A percentile compares a stretch with the other conserved stretches of the same genome.
Conservation (phyloP, 2,797 vertebrate genomes). For the Hyperoplus immaculatus region DNA sequence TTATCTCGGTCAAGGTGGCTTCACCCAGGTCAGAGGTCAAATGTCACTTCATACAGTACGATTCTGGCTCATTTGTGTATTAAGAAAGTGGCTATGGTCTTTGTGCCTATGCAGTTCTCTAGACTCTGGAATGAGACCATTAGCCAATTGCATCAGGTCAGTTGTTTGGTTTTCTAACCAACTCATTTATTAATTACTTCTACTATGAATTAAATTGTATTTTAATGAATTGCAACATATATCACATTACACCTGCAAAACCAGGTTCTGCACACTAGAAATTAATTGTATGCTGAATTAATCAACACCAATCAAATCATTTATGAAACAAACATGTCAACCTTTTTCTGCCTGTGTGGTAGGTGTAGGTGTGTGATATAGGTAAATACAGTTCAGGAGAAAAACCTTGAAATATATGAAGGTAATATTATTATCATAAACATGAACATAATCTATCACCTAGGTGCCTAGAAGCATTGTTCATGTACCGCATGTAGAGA, state of each 20-base stretch:
- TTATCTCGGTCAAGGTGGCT: background rate
- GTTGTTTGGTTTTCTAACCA: background rate
- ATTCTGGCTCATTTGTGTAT: background rate
- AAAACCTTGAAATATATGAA: background rate
- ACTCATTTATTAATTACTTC: background rate
- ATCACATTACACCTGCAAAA: background rate
- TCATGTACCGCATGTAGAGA: slow-evolving; percentile 45
- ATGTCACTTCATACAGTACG: background rate
- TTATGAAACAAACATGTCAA: background rate
- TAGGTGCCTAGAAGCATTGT: slow-evolving; percentile 29
- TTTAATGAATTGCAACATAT: background rate
- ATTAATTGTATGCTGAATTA: background rate
- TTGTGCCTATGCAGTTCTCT: background rate
- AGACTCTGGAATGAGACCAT: background rate
- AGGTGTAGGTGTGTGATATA: background rate
- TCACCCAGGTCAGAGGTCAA: background rate
- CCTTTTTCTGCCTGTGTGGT: background rate
- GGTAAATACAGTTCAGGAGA: background rate
- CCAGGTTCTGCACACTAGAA: background rate
- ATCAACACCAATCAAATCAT: background rate
- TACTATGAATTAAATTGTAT: background rate
- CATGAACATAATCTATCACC: slow-evolving; percentile 13
- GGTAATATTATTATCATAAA: slow-evolving; percentile 1
- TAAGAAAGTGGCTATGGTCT: background rate
- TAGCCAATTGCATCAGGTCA: background rate